phyloP scores from a whole-genome alignment of 2,888 invertebrate genomes.

The Sminthurides aquaticus region DNA sequence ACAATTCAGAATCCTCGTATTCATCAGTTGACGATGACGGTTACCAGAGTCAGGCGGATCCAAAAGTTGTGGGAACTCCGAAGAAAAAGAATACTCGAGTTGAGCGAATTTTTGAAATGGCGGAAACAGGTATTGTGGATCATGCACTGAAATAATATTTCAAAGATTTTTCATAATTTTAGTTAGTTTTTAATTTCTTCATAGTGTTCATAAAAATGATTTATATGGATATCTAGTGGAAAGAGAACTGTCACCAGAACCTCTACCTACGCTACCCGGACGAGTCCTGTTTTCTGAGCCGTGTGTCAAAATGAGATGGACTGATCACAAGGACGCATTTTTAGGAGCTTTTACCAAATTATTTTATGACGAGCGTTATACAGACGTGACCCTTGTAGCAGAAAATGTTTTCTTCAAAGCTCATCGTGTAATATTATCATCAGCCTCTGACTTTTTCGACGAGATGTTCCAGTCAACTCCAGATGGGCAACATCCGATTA shows the following conservation, averaged over 20 bases:
- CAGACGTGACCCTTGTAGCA: constrained; percentile 34
- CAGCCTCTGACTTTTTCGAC: constrained; percentile 37
- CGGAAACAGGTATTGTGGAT: no score
- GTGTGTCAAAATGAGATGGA: constrained; percentile 39
- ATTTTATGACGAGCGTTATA: constrained; percentile 33
- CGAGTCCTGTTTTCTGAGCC: constrained; percentile 32
- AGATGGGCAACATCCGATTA: constrained; percentile 32
- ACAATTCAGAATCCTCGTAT: no score
- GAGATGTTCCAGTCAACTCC: constrained; percentile 37
- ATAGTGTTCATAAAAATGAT: no score
- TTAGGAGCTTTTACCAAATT: constrained; percentile 30
- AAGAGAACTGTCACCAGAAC: constrained; percentile 4
- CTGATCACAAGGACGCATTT: constrained; percentile 38
- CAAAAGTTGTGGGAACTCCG: no score
- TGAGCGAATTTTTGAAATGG: no score
- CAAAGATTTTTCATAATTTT: no score
- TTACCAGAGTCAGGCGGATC: no score
- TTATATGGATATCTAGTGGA: no score
- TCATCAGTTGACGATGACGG: no score
- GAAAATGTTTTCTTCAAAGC: constrained; percentile 37
- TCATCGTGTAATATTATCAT: constrained; percentile 36
- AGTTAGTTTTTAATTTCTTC: no score
- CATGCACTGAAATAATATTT: no score
- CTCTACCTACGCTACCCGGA: constrained; percentile 33
- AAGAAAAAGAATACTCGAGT: no score